Base-by-base conservation (phyloP, 2,888 invertebrate species). In the Agrenia bidenticulata region DNA sequence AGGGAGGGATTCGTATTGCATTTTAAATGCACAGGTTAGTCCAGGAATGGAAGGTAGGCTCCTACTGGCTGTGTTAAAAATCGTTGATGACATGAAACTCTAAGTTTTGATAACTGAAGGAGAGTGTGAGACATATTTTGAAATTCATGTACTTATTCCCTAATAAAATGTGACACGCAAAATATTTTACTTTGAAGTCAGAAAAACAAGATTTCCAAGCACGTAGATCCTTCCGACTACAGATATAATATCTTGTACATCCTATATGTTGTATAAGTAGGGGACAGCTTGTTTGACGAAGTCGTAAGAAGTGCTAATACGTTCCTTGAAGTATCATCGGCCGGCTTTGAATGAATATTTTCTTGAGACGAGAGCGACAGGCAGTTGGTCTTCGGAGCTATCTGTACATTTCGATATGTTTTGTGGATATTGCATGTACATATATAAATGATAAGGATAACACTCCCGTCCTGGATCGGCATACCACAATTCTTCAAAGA, bases 241-340 rank as follows among this genome's bases (percentile, higher is more conserved):
- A 5, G 45, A 19, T 19, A 17, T 45, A 9, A 15, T 45, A 5
- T 45, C 4, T 19, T 39, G 21, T 17, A 13, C 15, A 37, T 57
- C 39, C 32, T 27, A 57, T 23, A 26, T 54, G 24, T 26, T 4
- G 32, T 2, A 54, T 24, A 51, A 51, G 51, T 21, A 17, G 45
- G 15, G 49, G 26, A 32, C 19, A 45, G 56, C 49, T 56, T 63
- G 62, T 63, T 63, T 63, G 62, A 63, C 27, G 61, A 55, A 55
- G 55, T 51, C 45, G 39, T 68, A 61, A 61, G 62, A 68, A 68
- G 64, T 68, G 67, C 61, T 68, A 68, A 68, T 66, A n/a, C n/a
- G 56, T 45, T 15, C 24, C 37, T 61, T 45, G 45, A 45, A 45
- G 45, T 15, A 45, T 27, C 21, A 49, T 19, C 57, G 9, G 27